A percentile compares a stretch with the other conserved stretches of the same genome.
phyloP scores from a whole-genome alignment of 2,888 invertebrate species.

The Thumatha senex region DNA sequence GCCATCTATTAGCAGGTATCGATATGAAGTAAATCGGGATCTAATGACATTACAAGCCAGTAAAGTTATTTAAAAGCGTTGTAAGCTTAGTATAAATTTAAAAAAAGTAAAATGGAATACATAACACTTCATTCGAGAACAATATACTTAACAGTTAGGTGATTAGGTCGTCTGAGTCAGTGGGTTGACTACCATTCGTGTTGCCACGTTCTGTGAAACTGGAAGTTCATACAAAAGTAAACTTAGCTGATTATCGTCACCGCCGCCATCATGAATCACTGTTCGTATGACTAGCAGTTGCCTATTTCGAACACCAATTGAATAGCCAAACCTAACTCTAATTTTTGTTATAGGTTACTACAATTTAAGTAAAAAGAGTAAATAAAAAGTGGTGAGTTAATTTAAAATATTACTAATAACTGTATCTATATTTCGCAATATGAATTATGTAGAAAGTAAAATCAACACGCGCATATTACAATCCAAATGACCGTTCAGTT shows the following conservation, averaged over 20 bases:
- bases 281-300: constrained; percentile 43
- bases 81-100: not conserved
- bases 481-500: constrained; percentile 31
- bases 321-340: constrained; percentile 10
- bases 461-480: constrained; percentile 31
- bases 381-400: constrained; percentile 49
- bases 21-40: no score
- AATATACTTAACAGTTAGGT: constrained; percentile 35
- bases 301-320: constrained; percentile 13
- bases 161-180: constrained; percentile 61
- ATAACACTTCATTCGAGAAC: constrained; percentile 47
- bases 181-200: constrained; percentile 58
- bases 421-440: constrained; percentile 2
- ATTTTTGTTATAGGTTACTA: constrained; percentile 39
- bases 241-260: constrained; percentile 32
- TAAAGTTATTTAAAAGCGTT: not conserved
- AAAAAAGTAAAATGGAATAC: no score
- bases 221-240: constrained; percentile 36
- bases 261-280: constrained; percentile 49
- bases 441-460: constrained; percentile 38
- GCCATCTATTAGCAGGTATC: not conserved
- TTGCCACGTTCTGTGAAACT: constrained; percentile 58
- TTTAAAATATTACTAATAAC: constrained; percentile 15
- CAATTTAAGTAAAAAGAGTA: constrained; percentile 29
- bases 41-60: not conserved